A percentile compares a stretch with the other conserved stretches of the same genome.
Evolutionary conservation across 64 coral and sea anemone species (phyloP).

Genomic region (Actinia tenebrosa): DNA sequence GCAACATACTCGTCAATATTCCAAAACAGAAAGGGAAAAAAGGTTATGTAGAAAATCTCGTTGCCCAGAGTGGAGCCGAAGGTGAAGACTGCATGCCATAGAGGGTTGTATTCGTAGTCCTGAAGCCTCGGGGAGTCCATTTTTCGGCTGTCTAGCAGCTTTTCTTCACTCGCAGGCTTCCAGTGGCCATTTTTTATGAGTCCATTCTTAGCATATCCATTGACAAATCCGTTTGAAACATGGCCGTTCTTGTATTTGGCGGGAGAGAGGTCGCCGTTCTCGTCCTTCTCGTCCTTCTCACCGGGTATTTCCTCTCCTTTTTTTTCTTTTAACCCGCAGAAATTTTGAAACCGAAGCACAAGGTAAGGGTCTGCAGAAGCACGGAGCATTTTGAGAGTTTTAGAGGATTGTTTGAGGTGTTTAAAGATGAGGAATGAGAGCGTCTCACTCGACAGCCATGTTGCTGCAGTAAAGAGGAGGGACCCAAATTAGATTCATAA

Average conservation of each 20-base stretch:
- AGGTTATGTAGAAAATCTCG: constrained; percentile 88
- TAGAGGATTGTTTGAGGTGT: not conserved
- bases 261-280: constrained; percentile 3
- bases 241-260: constrained; percentile 1
- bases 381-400: constrained; percentile 58
- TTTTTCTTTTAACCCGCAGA: constrained; percentile 56
- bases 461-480: constrained; percentile 1
- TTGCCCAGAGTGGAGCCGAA: constrained; percentile 78
- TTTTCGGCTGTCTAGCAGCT: constrained; percentile 20
- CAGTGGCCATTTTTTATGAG: constrained; percentile 49
- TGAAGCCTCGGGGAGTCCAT: constrained; percentile 2
- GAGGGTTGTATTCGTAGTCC: constrained; percentile 58
- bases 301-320: not conserved
- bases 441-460: not conserved
- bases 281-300: constrained; percentile 23
- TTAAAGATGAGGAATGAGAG: not conserved
- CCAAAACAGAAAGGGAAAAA: constrained; percentile 91
- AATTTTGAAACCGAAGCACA: constrained; percentile 69
- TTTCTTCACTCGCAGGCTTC: constrained; percentile 28
- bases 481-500: not conserved
- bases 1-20: constrained; percentile 84
- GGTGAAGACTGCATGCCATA: constrained; percentile 69
- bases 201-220: constrained; percentile 39
- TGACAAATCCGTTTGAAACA: constrained; percentile 56
- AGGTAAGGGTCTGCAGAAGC: constrained; percentile 76